These are phyloP conservation scores for Goniozus legneri DNA, from an alignment of 1,140 invertebrate species.

Conservation along the genomic window DNA sequence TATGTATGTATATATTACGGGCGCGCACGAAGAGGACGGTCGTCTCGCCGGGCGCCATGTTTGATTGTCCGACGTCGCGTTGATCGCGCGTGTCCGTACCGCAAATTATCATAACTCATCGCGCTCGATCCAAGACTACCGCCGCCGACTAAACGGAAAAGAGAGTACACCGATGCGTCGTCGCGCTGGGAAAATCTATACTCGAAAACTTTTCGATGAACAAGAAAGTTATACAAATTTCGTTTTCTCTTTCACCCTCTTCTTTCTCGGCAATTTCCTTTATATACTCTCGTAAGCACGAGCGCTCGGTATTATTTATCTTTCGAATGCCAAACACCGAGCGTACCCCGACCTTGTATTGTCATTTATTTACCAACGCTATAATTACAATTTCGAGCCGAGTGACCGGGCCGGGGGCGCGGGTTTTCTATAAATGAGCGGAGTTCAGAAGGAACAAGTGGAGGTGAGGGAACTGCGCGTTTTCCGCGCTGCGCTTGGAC, in stretches of 20 bases:
- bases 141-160: too few relatives aligned
- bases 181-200: too few relatives aligned
- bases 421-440: not conserved
- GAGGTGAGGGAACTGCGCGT: not conserved
- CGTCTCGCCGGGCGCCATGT: slow-evolving; percentile 4
- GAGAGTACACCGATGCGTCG: too few relatives aligned
- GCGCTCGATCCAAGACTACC: too few relatives aligned
- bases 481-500: slow-evolving; percentile 6
- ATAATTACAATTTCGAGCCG: slow-evolving; percentile 52
- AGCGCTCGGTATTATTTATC: slow-evolving; percentile 39
- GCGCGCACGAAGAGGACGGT: slow-evolving; percentile 24
- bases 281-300: too few relatives aligned
- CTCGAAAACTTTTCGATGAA: too few relatives aligned
- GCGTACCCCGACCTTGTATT: slow-evolving; percentile 43
- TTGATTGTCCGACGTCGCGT: slow-evolving; percentile 14
- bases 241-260: too few relatives aligned
- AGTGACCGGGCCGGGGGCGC: slow-evolving; percentile 26
- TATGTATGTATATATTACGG: too few relatives aligned
- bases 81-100: slow-evolving; percentile 6
- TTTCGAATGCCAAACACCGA: slow-evolving; percentile 51
- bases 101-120: slow-evolving; percentile 16
- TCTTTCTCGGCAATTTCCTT: too few relatives aligned
- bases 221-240: too few relatives aligned
- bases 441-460: slow-evolving; percentile 1
- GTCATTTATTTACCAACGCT: slow-evolving; percentile 56